Percentiles rank a stretch among this genome's conserved stretches.
Evolutionary conservation across 2,797 vertebrate genomes (phyloP).

Genomic region (Aulostomus chinensis): DNA sequence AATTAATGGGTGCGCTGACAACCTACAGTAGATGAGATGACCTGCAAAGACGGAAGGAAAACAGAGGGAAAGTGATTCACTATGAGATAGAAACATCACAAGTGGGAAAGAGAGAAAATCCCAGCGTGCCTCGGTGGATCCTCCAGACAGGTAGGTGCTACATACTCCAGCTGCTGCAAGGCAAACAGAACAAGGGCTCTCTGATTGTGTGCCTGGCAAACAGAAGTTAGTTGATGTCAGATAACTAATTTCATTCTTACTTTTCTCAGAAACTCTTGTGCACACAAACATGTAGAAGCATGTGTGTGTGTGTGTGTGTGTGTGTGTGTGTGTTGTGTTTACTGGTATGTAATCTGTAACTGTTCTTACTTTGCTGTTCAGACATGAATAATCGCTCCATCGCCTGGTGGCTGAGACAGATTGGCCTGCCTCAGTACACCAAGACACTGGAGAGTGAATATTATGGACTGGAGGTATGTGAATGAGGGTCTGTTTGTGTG

Average conservation of each 20-base stretch:
- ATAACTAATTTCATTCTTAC: constrained; percentile 20
- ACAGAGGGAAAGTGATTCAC: constrained; percentile 3
- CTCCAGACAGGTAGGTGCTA: constrained; percentile 63
- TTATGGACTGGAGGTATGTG: constrained; percentile 80
- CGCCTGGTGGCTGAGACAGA: constrained; percentile 80
- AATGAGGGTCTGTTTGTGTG: constrained; percentile 5
- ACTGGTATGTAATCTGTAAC: constrained; percentile 41
- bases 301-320: constrained; percentile 13
- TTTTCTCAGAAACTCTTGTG: constrained; percentile 13
- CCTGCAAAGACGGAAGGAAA: constrained; percentile 17
- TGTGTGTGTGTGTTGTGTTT: too few relatives aligned
- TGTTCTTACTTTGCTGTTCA: constrained; percentile 42
- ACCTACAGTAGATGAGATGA: constrained; percentile 9
- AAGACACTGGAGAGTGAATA: constrained; percentile 76
- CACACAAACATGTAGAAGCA: constrained; percentile 38
- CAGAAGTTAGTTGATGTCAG: constrained; percentile 7
- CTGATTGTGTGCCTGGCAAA: constrained; percentile 3
- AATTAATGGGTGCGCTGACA: constrained; percentile 23
- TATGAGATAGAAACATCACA: constrained; percentile 23
- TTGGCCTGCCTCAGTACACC: constrained; percentile 78
- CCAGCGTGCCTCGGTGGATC: constrained; percentile 15
- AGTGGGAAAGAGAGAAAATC: constrained; percentile 6
- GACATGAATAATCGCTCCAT: constrained; percentile 83
- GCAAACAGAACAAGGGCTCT: constrained; percentile 25
- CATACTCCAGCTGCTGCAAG: constrained; percentile 40